phyloP scores from a whole-genome alignment of 2,113 vertebrate genomes.

The Ornithorhynchus anatinus region DNA sequence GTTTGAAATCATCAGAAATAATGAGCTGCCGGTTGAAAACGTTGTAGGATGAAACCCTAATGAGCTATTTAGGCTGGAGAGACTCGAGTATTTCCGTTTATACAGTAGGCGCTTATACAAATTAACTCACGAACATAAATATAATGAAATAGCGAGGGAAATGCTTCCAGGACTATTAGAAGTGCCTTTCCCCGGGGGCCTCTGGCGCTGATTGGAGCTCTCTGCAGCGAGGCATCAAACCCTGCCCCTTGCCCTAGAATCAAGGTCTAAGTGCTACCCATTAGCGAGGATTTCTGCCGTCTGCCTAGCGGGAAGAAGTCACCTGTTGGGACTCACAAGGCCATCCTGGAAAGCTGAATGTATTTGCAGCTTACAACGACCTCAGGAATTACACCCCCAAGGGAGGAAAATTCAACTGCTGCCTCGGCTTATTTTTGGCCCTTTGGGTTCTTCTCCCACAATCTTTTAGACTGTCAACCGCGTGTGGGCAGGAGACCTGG shows the following conservation, averaged over 20 bases:
- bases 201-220: not conserved
- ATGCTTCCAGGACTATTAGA: not conserved
- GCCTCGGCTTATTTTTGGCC: no score
- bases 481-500: no score
- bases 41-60: slow-evolving; percentile 12
- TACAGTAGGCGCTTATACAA: not conserved
- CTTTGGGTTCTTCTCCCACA: no score
- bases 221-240: not conserved
- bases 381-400: no score
- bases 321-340: not conserved
- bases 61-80: not conserved
- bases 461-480: no score
- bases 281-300: not conserved
- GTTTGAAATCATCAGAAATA: slow-evolving; percentile 31
- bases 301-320: not conserved
- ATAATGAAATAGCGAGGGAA: not conserved
- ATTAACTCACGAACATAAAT: not conserved
- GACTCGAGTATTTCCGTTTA: not conserved
- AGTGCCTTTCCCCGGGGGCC: not conserved
- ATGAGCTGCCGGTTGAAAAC: slow-evolving; percentile 4
- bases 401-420: no score
- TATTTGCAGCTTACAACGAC: no score
- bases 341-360: not conserved
- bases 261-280: not conserved
- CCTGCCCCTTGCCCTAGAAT: not conserved